phyloP scores from a whole-genome alignment of 1,140 invertebrate species.

The Eufriesea mexicana region DNA sequence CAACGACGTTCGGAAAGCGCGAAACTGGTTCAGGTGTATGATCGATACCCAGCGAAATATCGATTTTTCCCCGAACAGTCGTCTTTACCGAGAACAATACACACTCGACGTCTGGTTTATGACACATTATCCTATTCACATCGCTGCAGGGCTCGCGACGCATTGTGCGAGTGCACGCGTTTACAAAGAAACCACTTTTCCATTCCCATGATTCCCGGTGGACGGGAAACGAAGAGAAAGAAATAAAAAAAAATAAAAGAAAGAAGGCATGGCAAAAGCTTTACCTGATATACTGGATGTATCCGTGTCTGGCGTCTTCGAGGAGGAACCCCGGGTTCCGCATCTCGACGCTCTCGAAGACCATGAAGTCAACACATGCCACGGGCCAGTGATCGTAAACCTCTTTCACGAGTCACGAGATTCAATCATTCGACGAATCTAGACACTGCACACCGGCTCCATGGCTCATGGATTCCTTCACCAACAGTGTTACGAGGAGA shows the following conservation, averaged over 20 bases:
- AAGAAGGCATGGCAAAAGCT: background rate
- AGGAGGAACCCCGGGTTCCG: slow-evolving; percentile 81
- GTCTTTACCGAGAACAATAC: slow-evolving; percentile 23
- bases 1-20: background rate
- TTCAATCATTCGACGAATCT: slow-evolving; percentile 23
- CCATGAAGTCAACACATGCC: slow-evolving; percentile 71
- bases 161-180: background rate
- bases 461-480: background rate
- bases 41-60: slow-evolving; percentile 9
- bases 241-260: too few relatives aligned
- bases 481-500: background rate
- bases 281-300: slow-evolving; percentile 81
- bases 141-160: background rate
- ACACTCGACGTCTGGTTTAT: background rate
- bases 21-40: background rate
- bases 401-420: slow-evolving; percentile 28
- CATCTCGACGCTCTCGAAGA: slow-evolving; percentile 81
- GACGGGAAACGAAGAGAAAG: background rate
- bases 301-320: slow-evolving; percentile 81
- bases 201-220: background rate
- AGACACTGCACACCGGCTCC: slow-evolving; percentile 4
- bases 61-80: slow-evolving; percentile 13
- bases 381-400: slow-evolving; percentile 20
- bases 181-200: background rate
- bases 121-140: slow-evolving; percentile 34